phyloP scores from a whole-genome alignment of 1,140 invertebrate species.

The Acromyrmex heyeri region DNA sequence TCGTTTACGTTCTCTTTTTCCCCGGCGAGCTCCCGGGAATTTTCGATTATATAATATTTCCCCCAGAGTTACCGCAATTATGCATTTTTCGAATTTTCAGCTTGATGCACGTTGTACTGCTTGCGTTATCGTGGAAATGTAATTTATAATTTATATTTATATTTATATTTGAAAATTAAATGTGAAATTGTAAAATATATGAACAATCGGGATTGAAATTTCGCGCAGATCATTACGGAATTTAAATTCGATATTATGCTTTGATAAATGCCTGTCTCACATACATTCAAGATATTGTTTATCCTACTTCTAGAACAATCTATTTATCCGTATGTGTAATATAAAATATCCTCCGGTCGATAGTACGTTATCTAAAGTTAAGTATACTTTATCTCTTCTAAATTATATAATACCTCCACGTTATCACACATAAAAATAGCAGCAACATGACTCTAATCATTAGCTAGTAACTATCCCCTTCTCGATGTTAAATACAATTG shows the following conservation, averaged over 20 bases:
- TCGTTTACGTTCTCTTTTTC: neutral
- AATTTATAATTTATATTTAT: constrained; percentile 27
- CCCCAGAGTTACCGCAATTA: neutral
- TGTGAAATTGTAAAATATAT: constrained; percentile 1
- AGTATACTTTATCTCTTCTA: constrained; percentile 43
- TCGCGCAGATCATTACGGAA: constrained; percentile 15
- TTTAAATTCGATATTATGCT: constrained; percentile 31
- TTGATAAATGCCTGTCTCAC: neutral
- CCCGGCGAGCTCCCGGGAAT: constrained; percentile 11
- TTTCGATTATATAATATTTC: constrained; percentile 24
- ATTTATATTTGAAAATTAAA: constrained; percentile 45
- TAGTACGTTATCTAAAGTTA: constrained; percentile 43
- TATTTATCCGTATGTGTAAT: constrained; percentile 7
- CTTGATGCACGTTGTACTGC: neutral
- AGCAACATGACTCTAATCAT: neutral
- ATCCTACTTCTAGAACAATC: neutral
- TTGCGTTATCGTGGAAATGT: neutral
- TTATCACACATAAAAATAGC: neutral
- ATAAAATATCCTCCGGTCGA: constrained; percentile 15
- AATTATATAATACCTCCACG: constrained; percentile 36
- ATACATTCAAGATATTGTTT: neutral
- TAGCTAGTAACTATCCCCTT: neutral
- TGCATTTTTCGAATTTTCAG: constrained; percentile 25
- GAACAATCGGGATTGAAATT: constrained; percentile 38
- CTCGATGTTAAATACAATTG: neutral